Percentiles rank a stretch among this genome's conserved stretches.
Evolutionary conservation across 1,140 invertebrate species (phyloP).

Genomic region (Agrypnia vestita): DNA sequence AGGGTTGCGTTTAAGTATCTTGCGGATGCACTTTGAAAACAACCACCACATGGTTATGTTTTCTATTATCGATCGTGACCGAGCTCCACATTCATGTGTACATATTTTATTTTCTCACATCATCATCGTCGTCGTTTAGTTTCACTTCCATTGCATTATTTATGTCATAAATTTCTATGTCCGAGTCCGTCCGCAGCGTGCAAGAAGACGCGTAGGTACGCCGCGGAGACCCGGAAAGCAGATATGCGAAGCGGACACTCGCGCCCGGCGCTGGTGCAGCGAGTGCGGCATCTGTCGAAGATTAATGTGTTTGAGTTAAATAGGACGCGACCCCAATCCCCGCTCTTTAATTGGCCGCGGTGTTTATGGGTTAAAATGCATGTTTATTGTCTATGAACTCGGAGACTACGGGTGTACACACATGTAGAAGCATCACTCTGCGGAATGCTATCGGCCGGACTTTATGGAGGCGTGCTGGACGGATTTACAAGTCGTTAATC

Average conservation of each 20-base stretch:
- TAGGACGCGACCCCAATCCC: constrained; percentile 26
- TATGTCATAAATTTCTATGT: constrained; percentile 1
- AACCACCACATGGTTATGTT: no score
- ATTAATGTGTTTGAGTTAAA: constrained; percentile 30
- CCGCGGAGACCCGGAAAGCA: neutral
- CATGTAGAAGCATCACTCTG: no score
- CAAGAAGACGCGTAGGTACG: neutral
- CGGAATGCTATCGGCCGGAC: no score
- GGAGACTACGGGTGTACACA: neutral
- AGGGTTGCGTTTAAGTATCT: no score
- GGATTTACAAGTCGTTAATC: constrained; percentile 14
- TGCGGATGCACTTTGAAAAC: no score
- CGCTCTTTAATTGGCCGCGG: constrained; percentile 23
- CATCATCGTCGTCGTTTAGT: neutral
- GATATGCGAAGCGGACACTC: neutral
- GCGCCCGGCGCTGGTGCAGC: neutral
- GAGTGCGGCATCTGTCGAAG: constrained; percentile 5
- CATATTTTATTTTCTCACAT: no score
- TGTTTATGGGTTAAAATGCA: constrained; percentile 29
- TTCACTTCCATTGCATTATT: constrained; percentile 13
- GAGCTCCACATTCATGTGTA: neutral
- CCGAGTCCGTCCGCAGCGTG: no score
- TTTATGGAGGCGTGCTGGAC: neutral
- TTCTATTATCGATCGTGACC: neutral
- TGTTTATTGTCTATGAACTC: constrained; percentile 37